Evolutionary conservation across 2,888 invertebrate species (phyloP).

Genomic region (Catocala nupta): DNA sequence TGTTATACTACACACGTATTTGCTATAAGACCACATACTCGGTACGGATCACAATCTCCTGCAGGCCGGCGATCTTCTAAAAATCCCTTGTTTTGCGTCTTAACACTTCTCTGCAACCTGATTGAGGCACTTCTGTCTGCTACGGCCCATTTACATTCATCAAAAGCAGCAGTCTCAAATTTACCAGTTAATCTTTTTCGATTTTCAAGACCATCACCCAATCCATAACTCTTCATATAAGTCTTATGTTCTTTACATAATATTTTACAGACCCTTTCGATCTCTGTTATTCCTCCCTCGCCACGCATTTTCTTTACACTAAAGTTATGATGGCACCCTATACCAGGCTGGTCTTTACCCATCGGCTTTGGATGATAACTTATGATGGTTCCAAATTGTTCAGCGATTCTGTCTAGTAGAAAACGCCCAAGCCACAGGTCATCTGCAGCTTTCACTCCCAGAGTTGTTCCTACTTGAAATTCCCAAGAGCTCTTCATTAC

Average conservation of each 20-base stretch:
- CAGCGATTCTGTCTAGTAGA: conserved; percentile 93
- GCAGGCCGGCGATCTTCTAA: conserved; percentile 97
- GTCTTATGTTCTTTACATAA: conserved; percentile 79
- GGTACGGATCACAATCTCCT: conserved; percentile 96
- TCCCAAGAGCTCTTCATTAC: conserved; percentile 99
- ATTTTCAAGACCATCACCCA: conserved; percentile 96
- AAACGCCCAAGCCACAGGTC: conserved; percentile 96
- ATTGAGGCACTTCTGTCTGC: conserved; percentile 97
- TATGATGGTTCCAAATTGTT: conserved; percentile 92
- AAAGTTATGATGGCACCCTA: conserved; percentile 96
- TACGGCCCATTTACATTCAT: conserved; percentile 94
- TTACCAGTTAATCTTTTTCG: conserved; percentile 96
- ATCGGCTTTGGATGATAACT: conserved; percentile 91
- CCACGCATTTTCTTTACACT: conserved; percentile 94
- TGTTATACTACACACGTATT: conserved; percentile 60
- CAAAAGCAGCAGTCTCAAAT: conserved; percentile 97
- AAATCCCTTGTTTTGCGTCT: conserved; percentile 95
- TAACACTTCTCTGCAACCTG: conserved; percentile 96
- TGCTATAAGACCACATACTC: conserved; percentile 82
- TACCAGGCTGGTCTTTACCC: conserved; percentile 94
- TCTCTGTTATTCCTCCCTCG: conserved; percentile 90
- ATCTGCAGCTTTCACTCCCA: conserved; percentile 94
- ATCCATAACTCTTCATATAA: conserved; percentile 96
- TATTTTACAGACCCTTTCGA: conserved; percentile 96
- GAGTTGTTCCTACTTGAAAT: conserved; percentile 96